A percentile compares a stretch with the other conserved stretches of the same genome.
phyloP scores from a whole-genome alignment of 2,113 vertebrate genomes.

The Mustela nigripes region DNA sequence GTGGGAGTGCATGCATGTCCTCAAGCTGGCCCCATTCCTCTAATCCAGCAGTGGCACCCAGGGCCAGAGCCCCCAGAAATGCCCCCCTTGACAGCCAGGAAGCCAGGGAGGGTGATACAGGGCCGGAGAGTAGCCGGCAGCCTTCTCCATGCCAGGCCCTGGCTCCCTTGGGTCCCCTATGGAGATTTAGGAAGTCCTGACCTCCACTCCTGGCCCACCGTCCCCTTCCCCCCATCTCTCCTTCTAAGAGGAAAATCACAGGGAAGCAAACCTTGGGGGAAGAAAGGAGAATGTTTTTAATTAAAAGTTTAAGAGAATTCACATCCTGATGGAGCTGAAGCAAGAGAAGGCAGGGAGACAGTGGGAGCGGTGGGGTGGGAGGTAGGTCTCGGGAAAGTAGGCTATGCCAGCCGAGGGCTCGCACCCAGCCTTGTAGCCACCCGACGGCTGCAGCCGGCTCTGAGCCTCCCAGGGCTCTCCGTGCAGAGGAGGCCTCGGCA shows the following conservation, averaged over 20 bases:
- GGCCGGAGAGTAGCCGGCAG: too few relatives aligned
- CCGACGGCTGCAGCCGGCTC: rapidly evolving
- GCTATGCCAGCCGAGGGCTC: neutral
- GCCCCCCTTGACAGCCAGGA: neutral
- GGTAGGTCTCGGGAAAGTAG: constrained; percentile 59
- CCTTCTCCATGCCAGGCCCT: neutral
- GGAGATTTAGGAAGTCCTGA: neutral
- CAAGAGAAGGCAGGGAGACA: constrained; percentile 25
- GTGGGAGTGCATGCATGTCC: neutral
- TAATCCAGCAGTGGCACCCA: neutral
- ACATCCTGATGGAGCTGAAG: constrained; percentile 66
- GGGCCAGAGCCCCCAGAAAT: neutral
- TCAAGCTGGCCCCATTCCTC: neutral
- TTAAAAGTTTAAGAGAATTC: constrained; percentile 82
- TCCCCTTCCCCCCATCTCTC: neutral
- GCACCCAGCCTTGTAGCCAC: neutral
- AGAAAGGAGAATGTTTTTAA: constrained; percentile 76
- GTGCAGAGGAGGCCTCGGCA: rapidly evolving
- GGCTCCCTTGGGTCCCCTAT: neutral
- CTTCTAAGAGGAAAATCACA: constrained; percentile 65
- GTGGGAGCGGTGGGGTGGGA: neutral
- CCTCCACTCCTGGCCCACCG: neutral
- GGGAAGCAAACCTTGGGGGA: constrained; percentile 62
- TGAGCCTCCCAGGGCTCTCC: neutral
- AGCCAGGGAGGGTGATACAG: neutral